These are phyloP conservation scores for Clusia tigrina DNA, from an alignment of 2,888 invertebrate species.

Conservation along the genomic window DNA sequence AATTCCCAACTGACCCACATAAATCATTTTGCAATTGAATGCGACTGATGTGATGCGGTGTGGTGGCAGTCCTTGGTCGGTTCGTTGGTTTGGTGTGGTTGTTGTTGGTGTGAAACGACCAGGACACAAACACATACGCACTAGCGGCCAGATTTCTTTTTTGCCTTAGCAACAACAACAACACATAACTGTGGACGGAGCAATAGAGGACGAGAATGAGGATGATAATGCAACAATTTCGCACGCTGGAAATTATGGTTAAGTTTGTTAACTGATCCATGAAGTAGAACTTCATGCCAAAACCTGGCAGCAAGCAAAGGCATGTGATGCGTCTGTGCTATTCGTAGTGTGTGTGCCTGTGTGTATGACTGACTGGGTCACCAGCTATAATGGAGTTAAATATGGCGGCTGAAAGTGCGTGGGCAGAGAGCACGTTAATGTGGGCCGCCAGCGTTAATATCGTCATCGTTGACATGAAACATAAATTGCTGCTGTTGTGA, in stretches of 20 bases:
- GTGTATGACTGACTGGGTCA: slow-evolving; percentile 26
- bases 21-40: slow-evolving; percentile 61
- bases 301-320: background rate
- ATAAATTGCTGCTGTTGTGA: too few relatives aligned
- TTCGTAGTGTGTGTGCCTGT: background rate
- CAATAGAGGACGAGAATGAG: too few relatives aligned
- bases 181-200: too few relatives aligned
- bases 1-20: slow-evolving; percentile 56
- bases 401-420: slow-evolving; percentile 10
- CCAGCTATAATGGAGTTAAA: slow-evolving; percentile 27
- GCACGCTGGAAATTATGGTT: background rate
- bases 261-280: slow-evolving; percentile 13
- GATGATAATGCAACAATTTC: slow-evolving; percentile 33
- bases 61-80: too few relatives aligned
- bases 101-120: background rate
- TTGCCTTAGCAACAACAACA: too few relatives aligned
- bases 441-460: background rate
- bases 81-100: too few relatives aligned
- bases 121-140: background rate
- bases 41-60: slow-evolving; percentile 32
- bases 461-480: too few relatives aligned
- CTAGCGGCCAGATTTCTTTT: background rate
- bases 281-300: slow-evolving; percentile 2
- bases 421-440: slow-evolving; percentile 4
- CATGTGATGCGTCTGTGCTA: background rate